Evolutionary conservation across 2,113 vertebrate species (phyloP), one percentile per base, ranked within the genome.

Genomic region (Malurus melanocephalus): DNA sequence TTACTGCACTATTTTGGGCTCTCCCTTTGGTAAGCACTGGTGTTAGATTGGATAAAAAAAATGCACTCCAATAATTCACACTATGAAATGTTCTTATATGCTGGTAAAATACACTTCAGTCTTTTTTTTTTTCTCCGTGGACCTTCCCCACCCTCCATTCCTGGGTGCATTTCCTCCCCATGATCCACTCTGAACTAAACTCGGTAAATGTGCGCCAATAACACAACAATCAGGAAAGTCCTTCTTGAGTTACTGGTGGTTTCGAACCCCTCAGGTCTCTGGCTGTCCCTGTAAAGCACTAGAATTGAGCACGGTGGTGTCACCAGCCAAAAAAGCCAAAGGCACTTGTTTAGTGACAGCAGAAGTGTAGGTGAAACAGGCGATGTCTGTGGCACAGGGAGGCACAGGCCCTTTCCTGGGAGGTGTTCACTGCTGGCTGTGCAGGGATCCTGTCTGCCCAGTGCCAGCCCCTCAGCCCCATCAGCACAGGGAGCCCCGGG

Each of bases 391-490:
- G 19, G 72, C 51, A 68, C 53, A 13, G 12, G 5, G n/a, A 27
- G 65, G 11, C 2, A 1, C 35, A 9, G 57, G 27, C 16, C 17
- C 42, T 35, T 19, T 18, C 13, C 43, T n/a, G 13, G 0, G 1
- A 55, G 21, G n/a, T 3, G 8, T 13, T 40, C 3, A 0, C 1
- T 26, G 35, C 43, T 40, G 30, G 17, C 38, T 20, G 62, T 11
- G 43, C 64, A 68, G 53, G 21, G 35, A 15, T 20, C 8, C 3
- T 4, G 7, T 7, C 6, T 85, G 60, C 49, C 49, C 65, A 64
- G 8, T 2, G 43, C 10, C 67, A 71, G 10, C 27, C 11, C 1
- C 0, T 8, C 68, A 48, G 35, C 16, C 13, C 46, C 4, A 1
- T 2, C 56, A 42, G 51, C 55, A 26, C 16, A 43, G 32, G 24